Evolutionary conservation across 2,888 invertebrate genomes (phyloP), one percentile per base, ranked within the genome.

Genomic region (Pandemis heparana): DNA sequence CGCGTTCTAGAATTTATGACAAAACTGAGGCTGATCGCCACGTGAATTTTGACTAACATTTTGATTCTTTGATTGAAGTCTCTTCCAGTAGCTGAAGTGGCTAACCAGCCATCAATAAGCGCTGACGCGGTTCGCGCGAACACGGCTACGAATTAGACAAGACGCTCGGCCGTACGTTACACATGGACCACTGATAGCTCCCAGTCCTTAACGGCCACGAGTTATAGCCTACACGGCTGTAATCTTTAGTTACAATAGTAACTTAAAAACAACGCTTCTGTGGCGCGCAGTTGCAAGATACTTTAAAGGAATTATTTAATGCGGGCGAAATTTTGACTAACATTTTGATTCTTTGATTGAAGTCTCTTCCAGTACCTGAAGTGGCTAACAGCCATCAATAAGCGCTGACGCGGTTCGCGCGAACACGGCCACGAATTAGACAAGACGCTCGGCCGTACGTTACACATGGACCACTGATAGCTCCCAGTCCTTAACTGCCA

Each of bases 381-480:
- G 43, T 16, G 70, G 70, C 67, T 14, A 56, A 41, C 46, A 76
- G 75, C 82, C 84, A 89, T 88, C 89, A 89, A 88, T 89, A 87
- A 80, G 80, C 82, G 88, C 88, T 89, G 89, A 89, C 87, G 75
- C 71, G 79, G 80, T 78, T 79, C 78, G 80, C 81, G 83, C 78
- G 87, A 83, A 87, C 89, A 88, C 77, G 71, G 80, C 76, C 83
- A 76, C 82, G 82, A 84, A 87, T 86, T 87, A 87, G 83, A 83
- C 80, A 79, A 77, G 79, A 78, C 76, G 72, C 77, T 77, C 43
- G 41, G 70, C 71, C 76, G 75, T 78, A 78, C 64, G 78, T 76
- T 79, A 76, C 76, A 32, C 72, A 76, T 79, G 66, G 65, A 63
- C 38, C 65, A 43, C 68, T 38, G 48, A 61, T 46, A 48, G 51